These are phyloP conservation scores for Melinaea marsaeus DNA, from an alignment of 2,888 invertebrate species.

Conservation along the genomic window DNA sequence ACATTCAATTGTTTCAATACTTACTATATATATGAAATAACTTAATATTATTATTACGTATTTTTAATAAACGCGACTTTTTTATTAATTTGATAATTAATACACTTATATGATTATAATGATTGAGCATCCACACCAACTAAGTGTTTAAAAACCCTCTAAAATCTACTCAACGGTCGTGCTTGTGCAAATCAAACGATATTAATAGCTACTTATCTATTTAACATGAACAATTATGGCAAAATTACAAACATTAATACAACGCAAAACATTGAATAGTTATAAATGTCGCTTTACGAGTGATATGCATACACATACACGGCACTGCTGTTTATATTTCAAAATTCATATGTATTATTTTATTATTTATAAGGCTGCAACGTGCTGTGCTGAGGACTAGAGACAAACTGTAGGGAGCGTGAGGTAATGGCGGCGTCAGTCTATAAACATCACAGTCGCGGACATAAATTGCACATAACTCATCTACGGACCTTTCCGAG, in stretches of 20 bases:
- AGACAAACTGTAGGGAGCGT: slow-evolving; percentile 71
- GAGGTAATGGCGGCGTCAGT: slow-evolving; percentile 80
- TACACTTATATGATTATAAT: slow-evolving; percentile 10
- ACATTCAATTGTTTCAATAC: slow-evolving; percentile 17
- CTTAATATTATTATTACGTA: slow-evolving; percentile 26
- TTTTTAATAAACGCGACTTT: slow-evolving; percentile 44
- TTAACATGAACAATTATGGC: slow-evolving; percentile 73
- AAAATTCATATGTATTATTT: slow-evolving; percentile 16
- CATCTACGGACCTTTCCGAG: slow-evolving; percentile 57
- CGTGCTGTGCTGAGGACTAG: slow-evolving; percentile 70
- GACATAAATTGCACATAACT: slow-evolving; percentile 76
- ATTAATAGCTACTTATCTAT: slow-evolving; percentile 48
- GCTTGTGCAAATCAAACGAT: slow-evolving; percentile 62
- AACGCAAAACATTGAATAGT: slow-evolving; percentile 49
- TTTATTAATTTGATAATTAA: slow-evolving; percentile 42
- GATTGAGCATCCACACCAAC: slow-evolving; percentile 68
- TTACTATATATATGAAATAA: slow-evolving; percentile 27
- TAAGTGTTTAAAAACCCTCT: slow-evolving; percentile 53
- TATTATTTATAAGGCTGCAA: slow-evolving; percentile 38
- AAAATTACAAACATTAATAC: slow-evolving; percentile 62
- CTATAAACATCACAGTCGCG: slow-evolving; percentile 84
- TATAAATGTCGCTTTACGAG: slow-evolving; percentile 59
- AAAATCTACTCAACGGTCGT: slow-evolving; percentile 61
- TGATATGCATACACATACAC: slow-evolving; percentile 54
- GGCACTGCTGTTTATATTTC: slow-evolving; percentile 39